phyloP scores from a whole-genome alignment of 2,888 invertebrate species.

The Hyppa rectilinea region DNA sequence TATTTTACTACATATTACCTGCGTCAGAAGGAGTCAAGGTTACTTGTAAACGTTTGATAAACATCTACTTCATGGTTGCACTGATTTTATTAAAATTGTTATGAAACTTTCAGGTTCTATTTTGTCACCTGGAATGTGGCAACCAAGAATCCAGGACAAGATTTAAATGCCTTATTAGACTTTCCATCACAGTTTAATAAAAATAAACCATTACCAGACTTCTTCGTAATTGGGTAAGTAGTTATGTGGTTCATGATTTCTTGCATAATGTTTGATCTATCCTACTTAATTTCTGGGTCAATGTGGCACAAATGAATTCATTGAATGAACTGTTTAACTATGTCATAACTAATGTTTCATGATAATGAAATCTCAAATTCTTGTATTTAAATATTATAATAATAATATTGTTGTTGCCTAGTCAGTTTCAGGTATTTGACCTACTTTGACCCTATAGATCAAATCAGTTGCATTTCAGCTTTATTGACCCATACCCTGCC shows the following conservation, averaged over 20 bases:
- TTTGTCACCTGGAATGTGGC: constrained; percentile 98
- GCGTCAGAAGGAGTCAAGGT: constrained; percentile 77
- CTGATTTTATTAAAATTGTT: constrained; percentile 14
- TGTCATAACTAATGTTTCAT: constrained; percentile 3
- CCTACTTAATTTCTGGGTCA: constrained; percentile 65
- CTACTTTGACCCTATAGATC: background rate
- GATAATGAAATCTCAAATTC: background rate
- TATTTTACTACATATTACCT: constrained; percentile 43
- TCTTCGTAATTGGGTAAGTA: constrained; percentile 95
- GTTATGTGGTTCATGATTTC: constrained; percentile 29
- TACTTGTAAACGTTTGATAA: constrained; percentile 51
- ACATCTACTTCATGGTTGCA: constrained; percentile 39
- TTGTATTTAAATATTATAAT: background rate
- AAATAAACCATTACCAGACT: constrained; percentile 93
- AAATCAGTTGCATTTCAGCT: background rate
- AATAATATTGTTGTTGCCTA: background rate
- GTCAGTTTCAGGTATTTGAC: background rate
- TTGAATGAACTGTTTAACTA: constrained; percentile 3
- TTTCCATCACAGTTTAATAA: constrained; percentile 92
- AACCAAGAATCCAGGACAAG: constrained; percentile 93
- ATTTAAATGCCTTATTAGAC: constrained; percentile 93
- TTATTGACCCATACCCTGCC: no score
- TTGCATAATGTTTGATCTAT: constrained; percentile 57
- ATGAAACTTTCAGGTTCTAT: constrained; percentile 91
- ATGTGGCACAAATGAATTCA: constrained; percentile 30